phyloP scores from a whole-genome alignment of 2,113 vertebrate genomes.

The Pseudopodoces humilis region DNA sequence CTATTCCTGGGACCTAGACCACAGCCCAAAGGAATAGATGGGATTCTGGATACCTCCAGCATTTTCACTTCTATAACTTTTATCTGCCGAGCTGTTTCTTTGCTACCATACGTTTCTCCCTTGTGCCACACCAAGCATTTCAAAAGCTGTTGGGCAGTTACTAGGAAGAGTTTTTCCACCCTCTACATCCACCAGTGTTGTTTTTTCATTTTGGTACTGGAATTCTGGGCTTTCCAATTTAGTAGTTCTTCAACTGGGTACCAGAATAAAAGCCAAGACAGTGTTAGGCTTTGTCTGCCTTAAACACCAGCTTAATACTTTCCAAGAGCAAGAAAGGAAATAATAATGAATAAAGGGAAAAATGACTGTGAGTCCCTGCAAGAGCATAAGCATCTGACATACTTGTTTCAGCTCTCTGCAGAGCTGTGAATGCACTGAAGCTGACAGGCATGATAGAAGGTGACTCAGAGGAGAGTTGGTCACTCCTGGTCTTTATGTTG shows the following conservation, averaged over 20 bases:
- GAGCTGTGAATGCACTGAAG: neutral
- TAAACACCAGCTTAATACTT: neutral
- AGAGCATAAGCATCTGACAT: neutral
- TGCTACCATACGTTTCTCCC: neutral
- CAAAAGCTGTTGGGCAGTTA: neutral
- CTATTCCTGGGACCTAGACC: neutral
- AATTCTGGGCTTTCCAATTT: neutral
- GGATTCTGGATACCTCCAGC: neutral
- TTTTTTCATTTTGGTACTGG: neutral
- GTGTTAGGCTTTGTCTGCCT: neutral
- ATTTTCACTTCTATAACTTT: neutral
- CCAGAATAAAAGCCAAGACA: neutral
- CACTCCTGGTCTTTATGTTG: neutral
- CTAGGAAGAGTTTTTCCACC: neutral
- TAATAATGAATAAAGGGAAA: neutral
- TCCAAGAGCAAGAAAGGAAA: neutral
- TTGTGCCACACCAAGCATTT: neutral
- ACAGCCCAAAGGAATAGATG: neutral
- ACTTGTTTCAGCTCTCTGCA: neutral
- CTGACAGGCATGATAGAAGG: neutral
- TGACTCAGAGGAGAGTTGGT: neutral
- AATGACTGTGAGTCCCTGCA: neutral
- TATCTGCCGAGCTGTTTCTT: neutral
- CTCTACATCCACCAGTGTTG: accelerated
- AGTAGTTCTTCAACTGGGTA: neutral